These are phyloP conservation scores for Istiophorus platypterus DNA, from an alignment of 2,113 vertebrate species.

Conservation along the genomic window DNA sequence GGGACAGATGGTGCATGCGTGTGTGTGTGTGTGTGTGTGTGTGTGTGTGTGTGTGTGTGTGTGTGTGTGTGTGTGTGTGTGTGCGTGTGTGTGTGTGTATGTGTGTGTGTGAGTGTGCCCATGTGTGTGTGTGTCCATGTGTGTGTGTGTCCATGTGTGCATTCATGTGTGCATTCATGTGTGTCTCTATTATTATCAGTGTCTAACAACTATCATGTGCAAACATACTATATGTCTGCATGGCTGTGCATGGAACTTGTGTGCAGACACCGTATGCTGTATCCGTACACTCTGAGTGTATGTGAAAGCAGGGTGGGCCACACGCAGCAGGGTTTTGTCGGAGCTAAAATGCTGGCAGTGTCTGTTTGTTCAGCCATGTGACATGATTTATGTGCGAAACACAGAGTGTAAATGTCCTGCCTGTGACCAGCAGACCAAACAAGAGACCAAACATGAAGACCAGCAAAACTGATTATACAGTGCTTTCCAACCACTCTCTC, in stretches of 20 bases:
- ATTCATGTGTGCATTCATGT: slow-evolving; percentile 5
- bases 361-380: slow-evolving; percentile 74
- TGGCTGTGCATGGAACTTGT: slow-evolving; percentile 4
- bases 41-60: slow-evolving; percentile 24
- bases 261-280: slow-evolving; percentile 1
- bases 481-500: slow-evolving; percentile 50
- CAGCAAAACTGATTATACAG: slow-evolving; percentile 65
- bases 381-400: slow-evolving; percentile 82
- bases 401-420: slow-evolving; percentile 77
- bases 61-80: neutral
- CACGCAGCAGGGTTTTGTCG: slow-evolving; percentile 25
- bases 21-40: slow-evolving; percentile 17
- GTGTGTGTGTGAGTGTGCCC: neutral
- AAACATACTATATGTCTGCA: neutral
- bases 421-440: slow-evolving; percentile 76
- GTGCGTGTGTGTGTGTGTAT: slow-evolving; percentile 31
- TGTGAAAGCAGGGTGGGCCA: slow-evolving; percentile 34
- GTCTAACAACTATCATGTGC: slow-evolving; percentile 1
- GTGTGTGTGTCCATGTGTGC: slow-evolving; percentile 7
- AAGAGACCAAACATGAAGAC: slow-evolving; percentile 51
- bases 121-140: slow-evolving; percentile 12
- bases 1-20: slow-evolving; percentile 11
- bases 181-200: slow-evolving; percentile 1
- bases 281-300: neutral
- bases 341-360: slow-evolving; percentile 64